Conservation (phyloP, 2,113 vertebrate genomes). For the Hippocampus abdominalis region DNA sequence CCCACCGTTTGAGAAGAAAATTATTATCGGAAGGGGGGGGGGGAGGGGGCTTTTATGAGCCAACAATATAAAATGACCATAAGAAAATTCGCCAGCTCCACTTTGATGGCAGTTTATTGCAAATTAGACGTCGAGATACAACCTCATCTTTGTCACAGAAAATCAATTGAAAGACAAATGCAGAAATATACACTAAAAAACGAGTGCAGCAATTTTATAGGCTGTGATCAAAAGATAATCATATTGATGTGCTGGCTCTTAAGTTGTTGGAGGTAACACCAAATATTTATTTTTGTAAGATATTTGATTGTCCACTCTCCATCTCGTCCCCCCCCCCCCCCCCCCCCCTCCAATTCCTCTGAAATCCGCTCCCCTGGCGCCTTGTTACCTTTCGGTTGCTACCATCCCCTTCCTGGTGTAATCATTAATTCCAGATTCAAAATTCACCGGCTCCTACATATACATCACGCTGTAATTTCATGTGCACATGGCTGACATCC, state of each 20-base stretch:
- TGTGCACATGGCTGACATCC: conserved; percentile 66
- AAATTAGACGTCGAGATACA: conserved; percentile 59
- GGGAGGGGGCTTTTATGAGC: neutral
- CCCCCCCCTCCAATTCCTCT: conserved; percentile 24
- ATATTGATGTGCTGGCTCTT: conserved; percentile 1
- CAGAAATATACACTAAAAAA: neutral
- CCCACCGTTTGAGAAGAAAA: conserved; percentile 54
- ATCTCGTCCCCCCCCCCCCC: conserved; percentile 27
- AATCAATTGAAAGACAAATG: conserved; percentile 5
- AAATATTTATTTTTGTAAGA: neutral
- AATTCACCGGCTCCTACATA: conserved; percentile 76
- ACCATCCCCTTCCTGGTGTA: conserved; percentile 64
- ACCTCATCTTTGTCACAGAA: conserved; percentile 27
- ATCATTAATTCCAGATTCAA: conserved; percentile 90
- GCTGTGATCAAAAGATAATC: neutral
- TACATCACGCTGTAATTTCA: conserved; percentile 89
- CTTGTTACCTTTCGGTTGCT: conserved; percentile 90
- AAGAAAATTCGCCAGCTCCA: conserved; percentile 28
- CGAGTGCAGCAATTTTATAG: neutral
- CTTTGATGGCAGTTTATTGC: conserved; percentile 71
- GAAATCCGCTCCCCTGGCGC: conserved; percentile 92
- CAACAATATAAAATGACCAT: conserved; percentile 1
- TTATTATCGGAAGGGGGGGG: conserved; percentile 28
- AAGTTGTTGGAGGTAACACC: conserved; percentile 12
- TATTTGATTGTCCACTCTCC: conserved; percentile 70